Evolutionary conservation across 2,113 vertebrate genomes (phyloP).

Genomic region (Stegastes partitus): DNA sequence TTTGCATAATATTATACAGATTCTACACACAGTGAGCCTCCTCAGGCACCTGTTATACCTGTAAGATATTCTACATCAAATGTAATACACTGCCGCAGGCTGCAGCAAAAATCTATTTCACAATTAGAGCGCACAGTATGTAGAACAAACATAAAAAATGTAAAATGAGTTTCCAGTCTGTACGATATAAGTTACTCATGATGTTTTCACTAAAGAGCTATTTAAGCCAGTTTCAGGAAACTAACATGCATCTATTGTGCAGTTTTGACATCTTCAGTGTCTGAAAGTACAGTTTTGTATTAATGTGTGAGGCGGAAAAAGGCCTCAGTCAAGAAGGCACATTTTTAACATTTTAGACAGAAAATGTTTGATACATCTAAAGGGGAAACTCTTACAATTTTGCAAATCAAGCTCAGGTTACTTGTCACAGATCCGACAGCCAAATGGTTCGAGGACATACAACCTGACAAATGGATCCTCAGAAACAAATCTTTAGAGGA

Average conservation of each 20-base stretch:
- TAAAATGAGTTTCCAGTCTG: constrained; percentile 21
- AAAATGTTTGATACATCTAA: too few relatives aligned
- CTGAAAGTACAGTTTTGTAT: neutral
- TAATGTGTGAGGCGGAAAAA: neutral
- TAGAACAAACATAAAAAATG: neutral
- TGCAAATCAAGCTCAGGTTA: too few relatives aligned
- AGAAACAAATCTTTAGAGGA: too few relatives aligned
- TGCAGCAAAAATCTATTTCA: constrained; percentile 38
- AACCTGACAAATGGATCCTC: too few relatives aligned
- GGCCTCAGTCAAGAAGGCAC: too few relatives aligned
- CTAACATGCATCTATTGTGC: neutral
- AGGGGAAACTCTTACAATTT: too few relatives aligned
- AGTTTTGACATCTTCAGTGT: neutral
- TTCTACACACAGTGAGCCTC: constrained; percentile 40
- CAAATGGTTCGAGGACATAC: too few relatives aligned
- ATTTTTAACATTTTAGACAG: too few relatives aligned
- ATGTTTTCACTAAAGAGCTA: neutral
- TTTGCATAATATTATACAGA: constrained; percentile 52
- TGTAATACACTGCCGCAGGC: constrained; percentile 26
- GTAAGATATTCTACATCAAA: constrained; percentile 37
- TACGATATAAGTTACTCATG: neutral
- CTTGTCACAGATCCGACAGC: too few relatives aligned
- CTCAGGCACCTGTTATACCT: constrained; percentile 48
- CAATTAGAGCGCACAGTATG: constrained; percentile 9
- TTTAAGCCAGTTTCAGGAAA: constrained; percentile 2